Evolutionary conservation across 2,113 vertebrate species (phyloP).

Genomic region (Gobio gobio): DNA sequence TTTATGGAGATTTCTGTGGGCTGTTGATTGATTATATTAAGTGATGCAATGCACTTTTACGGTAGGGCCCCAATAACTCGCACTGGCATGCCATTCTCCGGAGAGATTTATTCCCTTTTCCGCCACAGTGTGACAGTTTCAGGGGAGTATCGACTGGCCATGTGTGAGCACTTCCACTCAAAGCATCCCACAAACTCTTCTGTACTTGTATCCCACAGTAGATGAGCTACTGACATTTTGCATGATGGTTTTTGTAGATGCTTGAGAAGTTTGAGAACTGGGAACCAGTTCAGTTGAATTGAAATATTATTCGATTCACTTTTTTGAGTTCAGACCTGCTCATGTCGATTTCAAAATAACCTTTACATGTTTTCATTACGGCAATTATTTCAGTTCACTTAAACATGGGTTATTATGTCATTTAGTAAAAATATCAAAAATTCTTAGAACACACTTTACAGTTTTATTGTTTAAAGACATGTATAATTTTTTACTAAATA

Average conservation of each 20-base stretch:
- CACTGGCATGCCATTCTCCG: constrained; percentile 61
- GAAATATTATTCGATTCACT: background rate
- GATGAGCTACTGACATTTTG: background rate
- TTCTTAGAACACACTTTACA: background rate
- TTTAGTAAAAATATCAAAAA: too few relatives aligned
- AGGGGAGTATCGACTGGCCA: constrained; percentile 70
- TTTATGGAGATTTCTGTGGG: constrained; percentile 74
- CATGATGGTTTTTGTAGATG: too few relatives aligned
- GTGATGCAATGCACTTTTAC: constrained; percentile 74
- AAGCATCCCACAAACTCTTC: constrained; percentile 41
- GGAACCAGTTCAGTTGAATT: background rate
- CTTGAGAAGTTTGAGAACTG: background rate
- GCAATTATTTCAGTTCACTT: background rate
- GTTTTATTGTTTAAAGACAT: background rate
- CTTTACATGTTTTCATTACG: background rate
- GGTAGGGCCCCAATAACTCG: constrained; percentile 70
- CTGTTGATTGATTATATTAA: constrained; percentile 81
- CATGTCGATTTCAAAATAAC: background rate
- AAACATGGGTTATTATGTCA: background rate
- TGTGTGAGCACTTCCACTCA: constrained; percentile 63
- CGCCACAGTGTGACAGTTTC: constrained; percentile 61
- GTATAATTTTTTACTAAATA: background rate
- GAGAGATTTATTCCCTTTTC: constrained; percentile 73
- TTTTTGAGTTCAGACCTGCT: background rate
- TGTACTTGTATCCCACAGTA: constrained; percentile 22